Percentiles rank a stretch among this genome's conserved stretches.
These are phyloP conservation scores for Ispidina lecontei DNA, from an alignment of 2,797 vertebrate genomes.

Conservation along the genomic window DNA sequence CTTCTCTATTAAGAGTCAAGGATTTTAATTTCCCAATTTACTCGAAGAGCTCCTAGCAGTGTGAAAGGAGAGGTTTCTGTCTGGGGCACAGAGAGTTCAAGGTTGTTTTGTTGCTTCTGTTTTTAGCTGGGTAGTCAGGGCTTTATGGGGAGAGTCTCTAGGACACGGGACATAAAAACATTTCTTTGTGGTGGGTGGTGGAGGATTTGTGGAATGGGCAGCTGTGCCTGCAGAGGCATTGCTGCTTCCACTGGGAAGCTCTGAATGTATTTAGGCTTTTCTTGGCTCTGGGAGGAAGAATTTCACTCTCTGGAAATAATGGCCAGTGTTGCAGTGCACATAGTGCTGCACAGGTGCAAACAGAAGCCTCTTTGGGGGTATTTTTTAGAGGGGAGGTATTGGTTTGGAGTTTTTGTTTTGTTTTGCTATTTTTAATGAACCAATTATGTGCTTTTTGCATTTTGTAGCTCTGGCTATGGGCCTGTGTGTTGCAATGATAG, in stretches of 20 bases:
- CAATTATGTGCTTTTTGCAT: slow-evolving; percentile 7
- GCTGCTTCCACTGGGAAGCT: not conserved
- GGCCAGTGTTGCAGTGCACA: not conserved
- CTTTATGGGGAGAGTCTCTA: not conserved
- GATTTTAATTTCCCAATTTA: not conserved
- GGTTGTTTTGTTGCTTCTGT: not conserved
- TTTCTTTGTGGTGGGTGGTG: not conserved
- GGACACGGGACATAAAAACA: not conserved
- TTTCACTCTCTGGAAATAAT: not conserved
- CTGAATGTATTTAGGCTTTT: not conserved
- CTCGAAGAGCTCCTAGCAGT: not conserved
- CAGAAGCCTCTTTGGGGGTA: not conserved
- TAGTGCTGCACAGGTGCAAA: not conserved
- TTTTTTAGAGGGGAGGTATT: not conserved
- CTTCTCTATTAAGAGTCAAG: not conserved
- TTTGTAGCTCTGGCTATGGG: slow-evolving; percentile 95
- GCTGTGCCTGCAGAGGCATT: not conserved
- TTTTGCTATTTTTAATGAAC: not conserved
- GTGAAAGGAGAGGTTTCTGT: not conserved
- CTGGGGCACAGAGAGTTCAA: not conserved
- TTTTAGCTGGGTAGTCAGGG: not conserved
- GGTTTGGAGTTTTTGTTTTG: not conserved
- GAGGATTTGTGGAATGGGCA: not conserved
- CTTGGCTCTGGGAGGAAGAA: not conserved
- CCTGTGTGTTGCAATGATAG: slow-evolving; percentile 98